Conservation (phyloP, 2,113 vertebrate species). For the Microcebus jonahi region DNA sequence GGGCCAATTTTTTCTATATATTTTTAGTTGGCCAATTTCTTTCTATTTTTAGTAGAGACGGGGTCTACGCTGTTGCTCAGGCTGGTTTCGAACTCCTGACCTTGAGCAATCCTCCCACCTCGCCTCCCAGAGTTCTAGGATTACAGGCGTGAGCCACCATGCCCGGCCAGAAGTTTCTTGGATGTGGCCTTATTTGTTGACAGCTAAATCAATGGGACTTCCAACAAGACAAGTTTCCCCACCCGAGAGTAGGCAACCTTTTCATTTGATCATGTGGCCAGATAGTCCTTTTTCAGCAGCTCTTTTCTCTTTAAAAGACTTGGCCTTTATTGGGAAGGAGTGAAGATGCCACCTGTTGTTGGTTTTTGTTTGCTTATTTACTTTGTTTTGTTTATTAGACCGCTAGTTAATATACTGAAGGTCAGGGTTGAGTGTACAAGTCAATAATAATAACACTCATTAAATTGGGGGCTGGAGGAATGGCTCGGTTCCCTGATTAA, state of each 20-base stretch:
- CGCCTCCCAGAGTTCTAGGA: no score
- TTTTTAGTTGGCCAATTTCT: no score
- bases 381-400: constrained; percentile 25
- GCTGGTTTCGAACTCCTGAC: no score
- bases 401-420: neutral
- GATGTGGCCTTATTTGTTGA: no score
- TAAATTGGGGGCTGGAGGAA: neutral
- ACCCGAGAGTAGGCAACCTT: neutral
- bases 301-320: neutral
- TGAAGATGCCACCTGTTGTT: neutral
- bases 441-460: constrained; percentile 18
- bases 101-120: no score
- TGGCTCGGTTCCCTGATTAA: neutral
- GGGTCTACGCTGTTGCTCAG: no score
- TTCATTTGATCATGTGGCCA: neutral
- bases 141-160: no score
- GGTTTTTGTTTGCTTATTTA: neutral
- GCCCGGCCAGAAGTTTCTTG: no score
- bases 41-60: no score
- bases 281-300: neutral
- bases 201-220: no score
- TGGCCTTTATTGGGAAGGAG: neutral
- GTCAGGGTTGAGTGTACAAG: neutral
- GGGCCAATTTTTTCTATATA: no score
- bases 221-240: no score